Conservation (phyloP, 2,113 vertebrate species). For the Vireo altiloquus region DNA sequence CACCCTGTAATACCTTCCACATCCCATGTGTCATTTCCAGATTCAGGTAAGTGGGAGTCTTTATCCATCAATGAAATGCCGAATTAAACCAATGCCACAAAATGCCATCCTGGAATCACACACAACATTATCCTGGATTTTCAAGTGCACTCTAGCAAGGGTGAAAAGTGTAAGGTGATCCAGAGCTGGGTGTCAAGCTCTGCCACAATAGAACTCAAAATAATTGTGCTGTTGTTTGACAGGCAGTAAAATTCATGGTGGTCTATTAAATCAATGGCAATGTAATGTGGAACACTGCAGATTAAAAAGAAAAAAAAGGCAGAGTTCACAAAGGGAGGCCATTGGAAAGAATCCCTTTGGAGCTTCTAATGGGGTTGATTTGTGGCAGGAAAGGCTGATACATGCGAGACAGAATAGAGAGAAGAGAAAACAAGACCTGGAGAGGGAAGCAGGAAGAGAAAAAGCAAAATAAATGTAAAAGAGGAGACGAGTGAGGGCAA, state of each 20-base stretch:
- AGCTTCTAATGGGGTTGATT: constrained; percentile 44
- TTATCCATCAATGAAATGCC: background rate
- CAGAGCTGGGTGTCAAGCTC: constrained; percentile 38
- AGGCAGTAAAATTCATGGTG: constrained; percentile 65
- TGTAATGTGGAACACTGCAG: constrained; percentile 52
- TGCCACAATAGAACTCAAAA: constrained; percentile 60
- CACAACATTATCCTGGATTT: background rate
- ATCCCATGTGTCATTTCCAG: background rate
- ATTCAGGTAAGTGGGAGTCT: background rate
- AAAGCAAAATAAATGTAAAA: background rate
- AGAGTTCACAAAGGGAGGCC: constrained; percentile 30
- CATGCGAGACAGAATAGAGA: background rate
- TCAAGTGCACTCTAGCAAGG: background rate
- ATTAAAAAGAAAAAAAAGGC: constrained; percentile 33
- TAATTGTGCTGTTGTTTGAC: constrained; percentile 62
- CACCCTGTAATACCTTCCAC: background rate
- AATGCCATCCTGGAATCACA: background rate
- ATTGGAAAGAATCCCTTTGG: constrained; percentile 17
- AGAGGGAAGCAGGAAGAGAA: background rate
- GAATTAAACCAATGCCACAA: background rate
- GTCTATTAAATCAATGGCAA: constrained; percentile 64
- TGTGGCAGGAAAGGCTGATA: constrained; percentile 11
- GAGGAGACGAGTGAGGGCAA: background rate
- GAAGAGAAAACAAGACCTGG: background rate
- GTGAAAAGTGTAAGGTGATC: constrained; percentile 53